phyloP scores from a whole-genome alignment of 2,888 invertebrate genomes.

The Phaonia tiefii region DNA sequence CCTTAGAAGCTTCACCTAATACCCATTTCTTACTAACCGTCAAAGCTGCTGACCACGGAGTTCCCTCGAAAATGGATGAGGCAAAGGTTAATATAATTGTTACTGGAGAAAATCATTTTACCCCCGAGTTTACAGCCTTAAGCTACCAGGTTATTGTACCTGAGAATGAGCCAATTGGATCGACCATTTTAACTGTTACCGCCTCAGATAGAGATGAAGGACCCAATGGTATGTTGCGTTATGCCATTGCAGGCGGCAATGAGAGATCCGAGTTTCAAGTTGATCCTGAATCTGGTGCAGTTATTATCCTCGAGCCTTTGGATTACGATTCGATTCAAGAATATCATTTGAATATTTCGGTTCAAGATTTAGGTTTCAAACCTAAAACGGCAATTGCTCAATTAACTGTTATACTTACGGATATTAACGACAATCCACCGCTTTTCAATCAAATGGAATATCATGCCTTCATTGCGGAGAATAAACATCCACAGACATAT shows the following conservation, averaged over 20 bases:
- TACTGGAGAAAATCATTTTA: constrained; percentile 90
- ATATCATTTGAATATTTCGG: constrained; percentile 93
- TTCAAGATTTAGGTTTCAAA: constrained; percentile 92
- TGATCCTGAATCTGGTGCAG: constrained; percentile 88
- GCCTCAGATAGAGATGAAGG: constrained; percentile 93
- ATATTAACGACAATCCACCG: constrained; percentile 96
- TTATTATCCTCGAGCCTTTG: constrained; percentile 89
- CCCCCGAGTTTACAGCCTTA: constrained; percentile 90
- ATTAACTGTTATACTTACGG: constrained; percentile 92
- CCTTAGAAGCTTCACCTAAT: constrained; percentile 81
- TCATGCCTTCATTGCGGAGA: constrained; percentile 91
- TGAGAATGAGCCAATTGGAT: constrained; percentile 93
- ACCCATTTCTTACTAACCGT: constrained; percentile 86
- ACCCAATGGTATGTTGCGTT: constrained; percentile 93
- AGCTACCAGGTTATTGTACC: constrained; percentile 95
- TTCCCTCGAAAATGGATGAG: constrained; percentile 91
- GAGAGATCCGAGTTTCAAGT: constrained; percentile 90
- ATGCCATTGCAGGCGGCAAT: constrained; percentile 92
- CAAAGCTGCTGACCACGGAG: constrained; percentile 92
- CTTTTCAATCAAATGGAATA: constrained; percentile 89
- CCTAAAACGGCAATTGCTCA: constrained; percentile 89
- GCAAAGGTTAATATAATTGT: constrained; percentile 88
- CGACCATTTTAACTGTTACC: constrained; percentile 90
- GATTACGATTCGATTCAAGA: constrained; percentile 94
- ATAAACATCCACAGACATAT: constrained; percentile 87